A percentile compares a stretch with the other conserved stretches of the same genome.
Evolutionary conservation across 2,113 vertebrate genomes (phyloP).

Genomic region (Ptychochromis oligacanthus): DNA sequence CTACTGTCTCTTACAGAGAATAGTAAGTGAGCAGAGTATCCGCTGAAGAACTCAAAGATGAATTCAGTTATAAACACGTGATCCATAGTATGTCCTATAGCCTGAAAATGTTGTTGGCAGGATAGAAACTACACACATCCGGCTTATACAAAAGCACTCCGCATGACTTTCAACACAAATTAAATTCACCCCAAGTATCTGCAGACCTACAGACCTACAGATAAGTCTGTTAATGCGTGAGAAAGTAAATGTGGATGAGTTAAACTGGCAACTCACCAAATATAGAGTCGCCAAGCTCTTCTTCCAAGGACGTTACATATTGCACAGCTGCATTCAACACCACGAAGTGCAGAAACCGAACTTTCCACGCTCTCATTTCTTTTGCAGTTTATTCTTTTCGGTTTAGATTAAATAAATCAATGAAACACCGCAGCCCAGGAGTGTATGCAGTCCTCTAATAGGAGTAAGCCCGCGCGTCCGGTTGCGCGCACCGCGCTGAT

Average conservation of each 20-base stretch:
- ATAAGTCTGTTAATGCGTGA: not conserved
- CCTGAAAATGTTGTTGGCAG: not conserved
- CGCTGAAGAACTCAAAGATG: not conserved
- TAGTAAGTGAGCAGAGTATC: not conserved
- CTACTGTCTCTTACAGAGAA: not conserved
- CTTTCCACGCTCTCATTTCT: conserved; percentile 72
- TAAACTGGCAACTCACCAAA: conserved; percentile 72
- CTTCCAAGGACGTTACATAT: conserved; percentile 71
- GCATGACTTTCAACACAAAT: not conserved
- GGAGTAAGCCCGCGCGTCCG: conserved; percentile 24
- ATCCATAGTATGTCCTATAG: not conserved
- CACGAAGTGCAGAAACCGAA: conserved; percentile 60
- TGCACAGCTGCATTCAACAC: conserved; percentile 63
- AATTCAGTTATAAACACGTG: conserved; percentile 32
- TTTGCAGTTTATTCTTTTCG: conserved; percentile 28
- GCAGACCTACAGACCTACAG: not conserved
- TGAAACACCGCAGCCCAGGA: not conserved
- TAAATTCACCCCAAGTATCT: not conserved
- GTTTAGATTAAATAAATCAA: not conserved
- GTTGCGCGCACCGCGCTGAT: conserved; percentile 47
- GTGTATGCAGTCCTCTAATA: not conserved
- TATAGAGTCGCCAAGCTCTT: conserved; percentile 62
- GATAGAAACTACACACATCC: not conserved
- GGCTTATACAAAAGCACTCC: not conserved
- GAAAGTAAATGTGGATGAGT: not conserved